These are phyloP conservation scores for Patella vulgata DNA, from an alignment of 1,140 invertebrate species.

Conservation along the genomic window DNA sequence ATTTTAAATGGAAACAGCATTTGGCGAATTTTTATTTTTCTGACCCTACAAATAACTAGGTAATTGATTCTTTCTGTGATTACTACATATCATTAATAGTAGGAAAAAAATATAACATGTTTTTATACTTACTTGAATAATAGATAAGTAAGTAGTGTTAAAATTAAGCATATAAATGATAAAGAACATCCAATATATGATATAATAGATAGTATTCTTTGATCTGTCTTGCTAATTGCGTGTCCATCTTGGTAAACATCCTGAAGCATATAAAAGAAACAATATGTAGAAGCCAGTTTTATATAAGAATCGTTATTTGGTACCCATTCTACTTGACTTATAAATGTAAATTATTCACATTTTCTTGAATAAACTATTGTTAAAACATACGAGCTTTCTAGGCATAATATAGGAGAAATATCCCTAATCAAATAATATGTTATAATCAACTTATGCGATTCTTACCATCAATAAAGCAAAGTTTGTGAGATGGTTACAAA, in stretches of 20 bases:
- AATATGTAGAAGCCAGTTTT: background rate
- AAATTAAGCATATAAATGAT: slow-evolving; percentile 64
- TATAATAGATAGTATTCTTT: slow-evolving; percentile 65
- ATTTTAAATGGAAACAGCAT: too few species aligned
- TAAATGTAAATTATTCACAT: too few species aligned
- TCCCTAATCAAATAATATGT: too few species aligned
- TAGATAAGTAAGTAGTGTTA: slow-evolving; percentile 69
- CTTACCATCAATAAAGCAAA: slow-evolving; percentile 47
- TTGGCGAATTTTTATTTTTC: too few species aligned
- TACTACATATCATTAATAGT: too few species aligned
- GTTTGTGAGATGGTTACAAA: slow-evolving; percentile 48
- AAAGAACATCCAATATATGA: slow-evolving; percentile 69
- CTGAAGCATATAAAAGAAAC: slow-evolving; percentile 31
- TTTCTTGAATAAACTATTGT: slow-evolving; percentile 9
- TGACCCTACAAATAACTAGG: too few species aligned
- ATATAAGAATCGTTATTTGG: too few species aligned
- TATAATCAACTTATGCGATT: too few species aligned
- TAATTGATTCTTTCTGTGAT: too few species aligned
- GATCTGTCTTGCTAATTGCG: slow-evolving; percentile 41
- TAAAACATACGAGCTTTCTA: background rate
- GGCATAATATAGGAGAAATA: too few species aligned
- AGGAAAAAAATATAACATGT: too few species aligned
- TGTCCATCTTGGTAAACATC: slow-evolving; percentile 47
- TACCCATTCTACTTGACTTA: too few species aligned
- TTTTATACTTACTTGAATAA: slow-evolving; percentile 65